Evolutionary conservation across 2,888 invertebrate species (phyloP).

Genomic region (Parelbella ahira): DNA sequence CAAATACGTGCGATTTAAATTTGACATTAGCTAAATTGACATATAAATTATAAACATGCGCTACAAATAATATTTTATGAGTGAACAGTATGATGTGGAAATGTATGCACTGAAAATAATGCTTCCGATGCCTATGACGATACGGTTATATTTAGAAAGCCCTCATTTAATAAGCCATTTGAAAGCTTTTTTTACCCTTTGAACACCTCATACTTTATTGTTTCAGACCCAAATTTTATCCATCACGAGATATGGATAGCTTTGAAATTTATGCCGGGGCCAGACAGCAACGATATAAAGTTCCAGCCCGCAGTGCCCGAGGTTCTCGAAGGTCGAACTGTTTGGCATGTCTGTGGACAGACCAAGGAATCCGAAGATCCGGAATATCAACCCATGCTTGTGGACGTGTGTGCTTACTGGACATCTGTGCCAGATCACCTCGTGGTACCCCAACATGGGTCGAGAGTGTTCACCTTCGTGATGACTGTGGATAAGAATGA

Average conservation of each 20-base stretch:
- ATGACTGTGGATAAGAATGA: slow-evolving; percentile 77
- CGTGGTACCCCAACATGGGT: slow-evolving; percentile 67
- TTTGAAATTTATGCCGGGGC: slow-evolving; percentile 61
- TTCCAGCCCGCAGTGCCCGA: slow-evolving; percentile 61
- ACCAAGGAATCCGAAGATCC: slow-evolving; percentile 63
- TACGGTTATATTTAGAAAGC: no score
- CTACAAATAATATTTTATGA: no score
- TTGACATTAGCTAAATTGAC: no score
- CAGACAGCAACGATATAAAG: slow-evolving; percentile 58
- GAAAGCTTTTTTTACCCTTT: no score
- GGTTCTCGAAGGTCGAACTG: slow-evolving; percentile 52
- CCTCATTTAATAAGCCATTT: no score
- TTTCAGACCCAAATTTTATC: slow-evolving; percentile 65
- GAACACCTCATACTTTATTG: no score
- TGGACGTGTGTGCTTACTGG: slow-evolving; percentile 69
- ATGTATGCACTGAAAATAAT: no score
- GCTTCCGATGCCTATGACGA: no score
- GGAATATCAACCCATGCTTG: slow-evolving; percentile 54
- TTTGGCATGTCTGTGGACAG: slow-evolving; percentile 65
- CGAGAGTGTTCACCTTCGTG: slow-evolving; percentile 71
- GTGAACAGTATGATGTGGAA: no score
- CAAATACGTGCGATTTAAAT: no score
- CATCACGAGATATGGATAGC: slow-evolving; percentile 73
- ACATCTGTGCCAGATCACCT: slow-evolving; percentile 70
- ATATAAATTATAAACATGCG: no score